Evolutionary conservation across 2,797 vertebrate species (phyloP).

Genomic region (Staurois parvus): DNA sequence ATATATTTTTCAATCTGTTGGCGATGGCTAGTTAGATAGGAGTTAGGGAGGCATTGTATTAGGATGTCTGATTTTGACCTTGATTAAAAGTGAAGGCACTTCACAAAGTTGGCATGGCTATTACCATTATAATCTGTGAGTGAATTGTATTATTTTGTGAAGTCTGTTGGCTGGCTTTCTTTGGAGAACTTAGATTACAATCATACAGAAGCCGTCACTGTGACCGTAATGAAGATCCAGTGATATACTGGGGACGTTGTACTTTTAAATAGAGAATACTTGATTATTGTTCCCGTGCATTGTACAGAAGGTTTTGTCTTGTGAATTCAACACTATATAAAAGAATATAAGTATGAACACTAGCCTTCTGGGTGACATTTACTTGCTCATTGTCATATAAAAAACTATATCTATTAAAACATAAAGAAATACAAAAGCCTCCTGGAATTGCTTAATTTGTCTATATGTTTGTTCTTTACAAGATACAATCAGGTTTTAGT

Average conservation of each 20-base stretch:
- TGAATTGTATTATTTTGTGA: slow-evolving; percentile 52
- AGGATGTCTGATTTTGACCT: slow-evolving; percentile 48
- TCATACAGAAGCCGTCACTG: slow-evolving; percentile 52
- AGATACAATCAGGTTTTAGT: slow-evolving; percentile 46
- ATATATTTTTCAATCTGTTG: slow-evolving; percentile 4
- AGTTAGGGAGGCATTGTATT: slow-evolving; percentile 34
- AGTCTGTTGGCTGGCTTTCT: slow-evolving; percentile 41
- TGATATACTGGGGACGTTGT: slow-evolving; percentile 36
- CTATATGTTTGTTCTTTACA: slow-evolving; percentile 54
- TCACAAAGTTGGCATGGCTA: slow-evolving; percentile 48
- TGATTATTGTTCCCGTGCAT: slow-evolving; percentile 50
- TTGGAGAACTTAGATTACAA: slow-evolving; percentile 57
- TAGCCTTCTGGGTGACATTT: slow-evolving; percentile 54
- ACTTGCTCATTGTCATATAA: slow-evolving; percentile 47
- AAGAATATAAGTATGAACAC: slow-evolving; percentile 54
- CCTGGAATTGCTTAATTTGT: slow-evolving; percentile 48
- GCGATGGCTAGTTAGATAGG: slow-evolving; percentile 30
- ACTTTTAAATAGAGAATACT: slow-evolving; percentile 39
- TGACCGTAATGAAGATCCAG: slow-evolving; percentile 45
- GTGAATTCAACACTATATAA: slow-evolving; percentile 35
- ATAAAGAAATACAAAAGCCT: slow-evolving; percentile 51
- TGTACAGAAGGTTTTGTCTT: slow-evolving; percentile 38
- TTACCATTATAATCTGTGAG: slow-evolving; percentile 57
- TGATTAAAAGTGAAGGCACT: slow-evolving; percentile 53
- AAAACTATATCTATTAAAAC: slow-evolving; percentile 58